Evolutionary conservation across 2,113 vertebrate genomes (phyloP), one percentile per base, ranked within the genome.

Genomic region (Synchiropus splendidus): DNA sequence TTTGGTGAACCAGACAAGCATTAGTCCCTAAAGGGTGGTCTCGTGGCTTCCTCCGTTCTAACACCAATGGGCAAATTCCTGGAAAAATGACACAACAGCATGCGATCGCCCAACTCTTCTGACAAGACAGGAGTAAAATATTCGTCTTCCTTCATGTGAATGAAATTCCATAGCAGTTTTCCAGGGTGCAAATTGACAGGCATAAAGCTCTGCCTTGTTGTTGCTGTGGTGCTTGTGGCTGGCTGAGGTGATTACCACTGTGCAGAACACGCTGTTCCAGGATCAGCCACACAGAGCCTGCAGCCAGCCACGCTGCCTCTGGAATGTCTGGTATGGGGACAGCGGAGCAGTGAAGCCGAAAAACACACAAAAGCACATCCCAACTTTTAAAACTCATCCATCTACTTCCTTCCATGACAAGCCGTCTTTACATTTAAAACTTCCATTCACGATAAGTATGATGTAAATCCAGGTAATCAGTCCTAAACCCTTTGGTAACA

Each of bases 281-380:
- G 67, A 77, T 77, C 75, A 70, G 74, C 72, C 49, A 42, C 61
- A 67, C 51, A 48, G 52, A 59, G 61, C 70, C 62, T 60, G 47
- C 64, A 75, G 76, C 67, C 70, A 77, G 67, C 65, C 64, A 44
- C 45, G 60, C 69, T 73, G 73, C 69, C 75, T 78, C 58, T 78
- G 79, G 77, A 83, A 81, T 84, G 81, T 85, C 79, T 85, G 75
- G 76, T 81, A 82, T 83, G 77, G 67, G 70, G 51, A 74, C 64
- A 64, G 67, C 13, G 41, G 52, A 42, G 64, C 54, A 64, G 41
- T 45, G 36, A 35, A 65, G 69, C 75, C 65, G 33, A 39, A 58
- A 64, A 27, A 27, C 21, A 5, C 21, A 27, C 21, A 8, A 27
- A 2, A 61, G 58, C 58, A 45, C 53, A 71, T 46, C 18, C 27